Percentiles rank a stretch among this genome's conserved stretches.
These are phyloP conservation scores for Eilema sororculum DNA, from an alignment of 2,888 invertebrate species.

Conservation along the genomic window DNA sequence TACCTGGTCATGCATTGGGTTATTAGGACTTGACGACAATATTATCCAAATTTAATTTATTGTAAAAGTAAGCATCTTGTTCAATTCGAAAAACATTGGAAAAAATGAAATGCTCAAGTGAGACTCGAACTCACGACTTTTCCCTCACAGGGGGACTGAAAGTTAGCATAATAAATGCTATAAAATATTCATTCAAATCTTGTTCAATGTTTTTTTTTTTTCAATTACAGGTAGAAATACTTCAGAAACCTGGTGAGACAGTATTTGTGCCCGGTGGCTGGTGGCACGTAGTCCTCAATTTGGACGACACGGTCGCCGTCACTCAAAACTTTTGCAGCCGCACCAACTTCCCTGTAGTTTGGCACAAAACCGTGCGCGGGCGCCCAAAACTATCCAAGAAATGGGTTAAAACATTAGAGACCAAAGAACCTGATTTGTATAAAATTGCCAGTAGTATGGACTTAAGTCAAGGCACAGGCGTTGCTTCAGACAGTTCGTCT, in stretches of 20 bases:
- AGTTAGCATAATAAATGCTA: too few relatives aligned
- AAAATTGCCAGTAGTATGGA: constrained; percentile 94
- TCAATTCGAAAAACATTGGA: too few relatives aligned
- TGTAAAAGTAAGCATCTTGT: neutral
- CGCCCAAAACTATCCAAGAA: constrained; percentile 98
- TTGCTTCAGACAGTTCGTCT: constrained; percentile 97
- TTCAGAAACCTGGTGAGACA: constrained; percentile 98
- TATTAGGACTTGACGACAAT: too few relatives aligned
- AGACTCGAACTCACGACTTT: too few relatives aligned
- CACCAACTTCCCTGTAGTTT: constrained; percentile 98
- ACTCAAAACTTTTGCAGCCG: constrained; percentile 99
- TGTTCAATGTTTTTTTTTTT: too few relatives aligned
- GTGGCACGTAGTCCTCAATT: constrained; percentile 99
- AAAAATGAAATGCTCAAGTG: too few relatives aligned
- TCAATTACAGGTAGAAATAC: constrained; percentile 92
- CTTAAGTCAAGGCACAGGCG: constrained; percentile 94
- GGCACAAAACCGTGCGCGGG: constrained; percentile 98
- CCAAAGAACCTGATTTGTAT: constrained; percentile 92
- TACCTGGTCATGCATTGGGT: too few relatives aligned
- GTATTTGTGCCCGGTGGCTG: constrained; percentile 99
- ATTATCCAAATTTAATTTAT: neutral
- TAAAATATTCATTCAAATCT: too few relatives aligned
- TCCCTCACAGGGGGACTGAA: too few relatives aligned
- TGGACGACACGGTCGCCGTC: constrained; percentile 98
- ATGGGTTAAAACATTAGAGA: constrained; percentile 92